Percentiles rank a stretch among this genome's conserved stretches.
phyloP scores from a whole-genome alignment of 2,888 invertebrate species.

The Tenthredo livida region DNA sequence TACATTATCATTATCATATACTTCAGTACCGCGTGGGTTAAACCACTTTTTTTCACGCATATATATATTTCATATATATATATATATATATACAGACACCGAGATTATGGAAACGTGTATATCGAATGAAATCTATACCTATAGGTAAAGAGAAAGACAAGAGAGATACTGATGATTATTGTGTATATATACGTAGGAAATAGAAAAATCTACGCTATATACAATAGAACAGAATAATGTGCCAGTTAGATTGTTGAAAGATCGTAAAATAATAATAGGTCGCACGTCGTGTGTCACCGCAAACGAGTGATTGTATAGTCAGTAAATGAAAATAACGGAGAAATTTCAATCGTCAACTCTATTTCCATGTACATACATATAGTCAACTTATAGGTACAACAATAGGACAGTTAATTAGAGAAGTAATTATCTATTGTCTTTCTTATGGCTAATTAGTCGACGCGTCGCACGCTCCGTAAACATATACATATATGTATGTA shows the following conservation, averaged over 20 bases:
- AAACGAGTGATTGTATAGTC: too few relatives aligned
- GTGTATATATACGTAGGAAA: too few relatives aligned
- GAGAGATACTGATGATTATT: too few relatives aligned
- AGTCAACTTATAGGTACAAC: background rate
- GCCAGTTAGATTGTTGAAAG: too few relatives aligned
- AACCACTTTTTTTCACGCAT: background rate
- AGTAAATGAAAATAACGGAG: background rate
- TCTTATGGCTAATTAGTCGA: constrained; percentile 18
- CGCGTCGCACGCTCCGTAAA: constrained; percentile 28
- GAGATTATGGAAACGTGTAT: background rate
- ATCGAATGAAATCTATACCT: background rate
- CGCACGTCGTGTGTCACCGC: too few relatives aligned
- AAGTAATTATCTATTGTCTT: constrained; percentile 37
- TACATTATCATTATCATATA: background rate
- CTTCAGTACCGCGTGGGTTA: background rate
- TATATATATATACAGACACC: background rate
- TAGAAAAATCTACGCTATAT: too few relatives aligned
- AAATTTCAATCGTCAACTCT: constrained; percentile 12
- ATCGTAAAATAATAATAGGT: too few relatives aligned
- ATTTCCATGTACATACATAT: background rate
- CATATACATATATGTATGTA: background rate
- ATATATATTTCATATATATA: background rate
- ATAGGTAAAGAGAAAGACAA: background rate
- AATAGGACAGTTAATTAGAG: constrained; percentile 36
- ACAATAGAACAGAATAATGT: too few relatives aligned